Conservation (phyloP, 2,113 vertebrate genomes). For the Bagarius yarrelli region DNA sequence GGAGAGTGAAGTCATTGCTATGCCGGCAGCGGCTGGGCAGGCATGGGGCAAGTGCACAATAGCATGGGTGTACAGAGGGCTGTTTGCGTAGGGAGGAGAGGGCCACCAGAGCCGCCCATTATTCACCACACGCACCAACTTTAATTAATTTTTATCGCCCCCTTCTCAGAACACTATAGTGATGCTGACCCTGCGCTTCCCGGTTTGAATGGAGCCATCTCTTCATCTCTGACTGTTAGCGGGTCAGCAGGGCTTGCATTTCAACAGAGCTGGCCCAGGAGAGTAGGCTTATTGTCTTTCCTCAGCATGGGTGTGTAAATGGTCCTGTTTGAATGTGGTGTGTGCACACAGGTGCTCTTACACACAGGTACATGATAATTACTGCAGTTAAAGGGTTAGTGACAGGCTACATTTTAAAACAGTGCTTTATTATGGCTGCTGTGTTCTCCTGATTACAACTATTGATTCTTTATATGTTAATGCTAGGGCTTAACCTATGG, state of each 20-base stretch:
- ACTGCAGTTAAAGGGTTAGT: slow-evolving; percentile 27
- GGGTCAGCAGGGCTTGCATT: slow-evolving; percentile 64
- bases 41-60: slow-evolving; percentile 86
- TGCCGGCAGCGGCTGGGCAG: slow-evolving; percentile 82
- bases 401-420: slow-evolving; percentile 49
- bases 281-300: slow-evolving; percentile 58
- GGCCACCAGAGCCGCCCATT: slow-evolving; percentile 84
- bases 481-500: slow-evolving; percentile 42
- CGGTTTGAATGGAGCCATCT: slow-evolving; percentile 66
- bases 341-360: not conserved
- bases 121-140: slow-evolving; percentile 86
- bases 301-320: slow-evolving; percentile 39
- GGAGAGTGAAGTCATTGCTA: slow-evolving; percentile 93
- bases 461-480: slow-evolving; percentile 56
- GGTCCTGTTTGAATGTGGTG: not conserved
- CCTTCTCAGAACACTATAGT: slow-evolving; percentile 77
- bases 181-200: slow-evolving; percentile 68
- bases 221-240: slow-evolving; percentile 63
- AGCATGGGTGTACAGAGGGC: slow-evolving; percentile 82
- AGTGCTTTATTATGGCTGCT: slow-evolving; percentile 37
- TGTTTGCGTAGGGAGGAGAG: slow-evolving; percentile 80
- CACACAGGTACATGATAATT: slow-evolving; percentile 35
- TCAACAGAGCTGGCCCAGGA: slow-evolving; percentile 52
- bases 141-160: slow-evolving; percentile 99
- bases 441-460: slow-evolving; percentile 56